These are phyloP conservation scores for Hemiprocne comata DNA, from an alignment of 2,113 vertebrate species.

Conservation along the genomic window DNA sequence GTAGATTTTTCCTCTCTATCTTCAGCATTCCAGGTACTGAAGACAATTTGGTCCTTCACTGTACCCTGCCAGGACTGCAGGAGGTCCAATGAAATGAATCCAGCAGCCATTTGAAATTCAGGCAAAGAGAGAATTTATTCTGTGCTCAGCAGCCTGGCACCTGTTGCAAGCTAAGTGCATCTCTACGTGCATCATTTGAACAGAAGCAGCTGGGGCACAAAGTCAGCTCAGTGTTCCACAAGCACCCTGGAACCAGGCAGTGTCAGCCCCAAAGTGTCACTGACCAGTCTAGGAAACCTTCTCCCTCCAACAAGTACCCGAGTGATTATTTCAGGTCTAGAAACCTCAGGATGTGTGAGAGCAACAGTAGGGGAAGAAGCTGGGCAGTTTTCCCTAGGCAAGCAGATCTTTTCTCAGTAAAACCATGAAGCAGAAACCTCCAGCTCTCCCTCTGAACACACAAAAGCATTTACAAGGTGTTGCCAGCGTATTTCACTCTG, in stretches of 20 bases:
- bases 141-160: neutral
- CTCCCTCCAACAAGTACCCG: neutral
- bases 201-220: neutral
- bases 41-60: neutral
- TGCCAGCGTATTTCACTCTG: neutral
- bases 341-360: neutral
- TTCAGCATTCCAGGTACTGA: neutral
- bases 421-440: neutral
- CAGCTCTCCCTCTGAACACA: neutral
- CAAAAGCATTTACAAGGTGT: neutral
- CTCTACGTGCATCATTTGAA: neutral
- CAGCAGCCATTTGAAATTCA: neutral
- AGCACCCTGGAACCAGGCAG: neutral
- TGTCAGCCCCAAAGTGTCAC: neutral
- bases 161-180: neutral
- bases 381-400: neutral
- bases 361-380: neutral
- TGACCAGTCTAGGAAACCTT: neutral
- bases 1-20: neutral
- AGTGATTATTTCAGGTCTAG: neutral
- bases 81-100: neutral
- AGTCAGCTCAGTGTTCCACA: neutral
- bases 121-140: conserved; percentile 27
- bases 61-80: neutral
- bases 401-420: neutral